Evolutionary conservation across 2,113 vertebrate genomes (phyloP).

Genomic region (Ctenomys sociabilis): DNA sequence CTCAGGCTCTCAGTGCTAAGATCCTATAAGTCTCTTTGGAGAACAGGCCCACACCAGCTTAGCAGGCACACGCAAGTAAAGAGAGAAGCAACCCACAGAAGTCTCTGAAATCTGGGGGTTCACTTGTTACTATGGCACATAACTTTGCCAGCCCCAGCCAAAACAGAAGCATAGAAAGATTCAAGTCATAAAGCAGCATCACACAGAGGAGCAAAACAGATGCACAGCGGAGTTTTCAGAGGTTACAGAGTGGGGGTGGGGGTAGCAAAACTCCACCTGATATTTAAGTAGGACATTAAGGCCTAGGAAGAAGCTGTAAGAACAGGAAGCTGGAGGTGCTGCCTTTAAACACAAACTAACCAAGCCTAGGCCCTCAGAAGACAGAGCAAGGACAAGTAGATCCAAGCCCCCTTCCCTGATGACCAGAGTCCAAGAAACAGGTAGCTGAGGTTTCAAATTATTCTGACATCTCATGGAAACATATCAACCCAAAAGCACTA

Average conservation of each 20-base stretch:
- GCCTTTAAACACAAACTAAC: background rate
- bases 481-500: background rate
- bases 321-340: background rate
- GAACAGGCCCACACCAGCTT: rapidly evolving
- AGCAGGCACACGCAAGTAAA: rapidly evolving
- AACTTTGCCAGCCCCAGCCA: background rate
- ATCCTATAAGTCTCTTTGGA: background rate
- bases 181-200: background rate
- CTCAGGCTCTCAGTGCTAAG: background rate
- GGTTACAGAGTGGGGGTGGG: background rate
- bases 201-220: background rate
- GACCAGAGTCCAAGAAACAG: background rate
- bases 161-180: background rate
- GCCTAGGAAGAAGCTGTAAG: background rate
- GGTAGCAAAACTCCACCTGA: background rate
- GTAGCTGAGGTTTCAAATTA: background rate
- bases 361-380: background rate
- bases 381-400: too few species aligned
- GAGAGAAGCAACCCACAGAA: background rate
- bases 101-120: background rate
- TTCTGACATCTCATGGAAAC: background rate
- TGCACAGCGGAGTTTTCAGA: background rate
- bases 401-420: too few species aligned
- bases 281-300: background rate
- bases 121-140: rapidly evolving